Conservation (phyloP, 2,113 vertebrate species). For the Anhinga rufa region DNA sequence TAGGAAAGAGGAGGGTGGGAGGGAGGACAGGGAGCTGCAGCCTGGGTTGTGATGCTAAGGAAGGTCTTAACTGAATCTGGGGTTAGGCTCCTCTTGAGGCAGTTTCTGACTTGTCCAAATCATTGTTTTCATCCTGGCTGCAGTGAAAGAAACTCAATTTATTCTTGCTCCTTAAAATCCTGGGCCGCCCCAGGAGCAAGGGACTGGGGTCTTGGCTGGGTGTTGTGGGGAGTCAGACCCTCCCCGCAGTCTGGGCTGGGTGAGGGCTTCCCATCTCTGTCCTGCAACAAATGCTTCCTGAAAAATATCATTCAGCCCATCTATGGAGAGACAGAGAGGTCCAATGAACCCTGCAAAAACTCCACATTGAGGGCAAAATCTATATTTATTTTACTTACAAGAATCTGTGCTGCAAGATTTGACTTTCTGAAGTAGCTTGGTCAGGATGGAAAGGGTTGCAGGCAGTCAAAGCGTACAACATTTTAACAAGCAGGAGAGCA, state of each 20-base stretch:
- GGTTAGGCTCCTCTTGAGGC: neutral
- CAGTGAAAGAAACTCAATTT: neutral
- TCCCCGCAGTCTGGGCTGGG: accelerated
- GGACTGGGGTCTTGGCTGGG: neutral
- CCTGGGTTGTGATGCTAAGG: neutral
- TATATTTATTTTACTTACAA: neutral
- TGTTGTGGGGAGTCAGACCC: no score
- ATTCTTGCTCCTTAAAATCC: neutral
- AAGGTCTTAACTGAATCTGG: neutral
- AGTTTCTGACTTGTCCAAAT: neutral
- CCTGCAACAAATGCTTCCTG: neutral
- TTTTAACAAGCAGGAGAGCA: neutral
- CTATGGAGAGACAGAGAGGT: neutral
- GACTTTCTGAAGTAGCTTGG: neutral
- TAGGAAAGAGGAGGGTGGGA: neutral
- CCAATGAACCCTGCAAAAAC: neutral
- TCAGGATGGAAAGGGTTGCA: neutral
- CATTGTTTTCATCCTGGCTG: neutral
- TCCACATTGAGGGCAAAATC: neutral
- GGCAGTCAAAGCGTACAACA: neutral
- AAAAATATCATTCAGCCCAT: neutral
- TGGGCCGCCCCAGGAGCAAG: accelerated
- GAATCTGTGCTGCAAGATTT: neutral
- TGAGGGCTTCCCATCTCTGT: neutral
- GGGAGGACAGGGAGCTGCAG: neutral